Conservation (phyloP, 35 echinoderm and acorn worm genomes). For the Lytechinus pictus region DNA sequence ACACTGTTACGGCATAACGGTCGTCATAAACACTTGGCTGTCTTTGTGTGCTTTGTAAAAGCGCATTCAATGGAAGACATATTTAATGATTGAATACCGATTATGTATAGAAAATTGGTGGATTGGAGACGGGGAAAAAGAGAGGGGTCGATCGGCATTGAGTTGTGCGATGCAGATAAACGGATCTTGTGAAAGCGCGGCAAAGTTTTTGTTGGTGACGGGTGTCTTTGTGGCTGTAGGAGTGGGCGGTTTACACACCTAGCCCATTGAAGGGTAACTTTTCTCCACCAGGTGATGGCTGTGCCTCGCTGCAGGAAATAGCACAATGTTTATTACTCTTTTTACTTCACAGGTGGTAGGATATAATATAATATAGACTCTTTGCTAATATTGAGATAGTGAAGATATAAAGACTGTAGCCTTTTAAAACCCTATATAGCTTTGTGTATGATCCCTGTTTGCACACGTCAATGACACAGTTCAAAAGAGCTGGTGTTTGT, state of each 20-base stretch:
- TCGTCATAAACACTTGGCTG: neutral
- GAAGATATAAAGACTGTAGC: neutral
- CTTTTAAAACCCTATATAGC: neutral
- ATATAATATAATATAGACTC: neutral
- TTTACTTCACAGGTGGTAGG: neutral
- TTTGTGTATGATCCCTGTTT: neutral
- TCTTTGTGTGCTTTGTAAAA: neutral
- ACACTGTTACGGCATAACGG: conserved; percentile 1
- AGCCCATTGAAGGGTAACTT: neutral
- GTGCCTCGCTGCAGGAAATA: neutral
- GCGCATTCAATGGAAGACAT: neutral
- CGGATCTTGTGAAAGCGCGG: neutral
- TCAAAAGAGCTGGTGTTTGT: neutral
- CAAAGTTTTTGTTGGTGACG: neutral
- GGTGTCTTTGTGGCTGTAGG: conserved; percentile 2
- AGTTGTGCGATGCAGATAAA: neutral
- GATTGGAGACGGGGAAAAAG: neutral
- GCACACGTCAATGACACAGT: neutral
- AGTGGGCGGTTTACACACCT: conserved; percentile 7
- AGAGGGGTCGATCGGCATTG: neutral
- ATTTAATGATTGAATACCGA: conserved; percentile 6
- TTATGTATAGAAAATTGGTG: neutral
- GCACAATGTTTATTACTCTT: neutral
- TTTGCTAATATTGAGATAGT: neutral
- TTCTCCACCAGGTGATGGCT: neutral